Evolutionary conservation across 1,140 invertebrate species (phyloP).

Genomic region (Euura lappo): DNA sequence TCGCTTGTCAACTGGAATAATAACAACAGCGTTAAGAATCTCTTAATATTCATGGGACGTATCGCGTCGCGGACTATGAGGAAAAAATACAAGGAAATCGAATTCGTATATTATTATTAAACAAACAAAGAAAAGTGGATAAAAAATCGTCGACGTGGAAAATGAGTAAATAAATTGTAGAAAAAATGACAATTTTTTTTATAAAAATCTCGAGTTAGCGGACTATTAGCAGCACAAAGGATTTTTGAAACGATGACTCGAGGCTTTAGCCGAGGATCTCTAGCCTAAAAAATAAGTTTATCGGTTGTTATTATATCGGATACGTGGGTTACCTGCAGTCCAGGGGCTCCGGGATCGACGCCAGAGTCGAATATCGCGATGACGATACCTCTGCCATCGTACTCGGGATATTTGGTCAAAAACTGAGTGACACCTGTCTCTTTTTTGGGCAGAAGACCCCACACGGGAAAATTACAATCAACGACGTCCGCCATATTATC

Average conservation of each 20-base stretch:
- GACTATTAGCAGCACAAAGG: too few species aligned
- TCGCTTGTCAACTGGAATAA: slow-evolving; percentile 78
- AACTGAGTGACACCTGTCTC: slow-evolving; percentile 92
- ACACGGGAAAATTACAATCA: slow-evolving; percentile 80
- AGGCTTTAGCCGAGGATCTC: slow-evolving; percentile 52
- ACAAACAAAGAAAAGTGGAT: too few species aligned
- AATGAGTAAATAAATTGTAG: neutral
- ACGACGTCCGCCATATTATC: slow-evolving; percentile 67
- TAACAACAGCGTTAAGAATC: too few species aligned
- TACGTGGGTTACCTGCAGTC: slow-evolving; percentile 81
- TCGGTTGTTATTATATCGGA: neutral
- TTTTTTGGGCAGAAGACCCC: slow-evolving; percentile 90
- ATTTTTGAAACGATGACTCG: slow-evolving; percentile 28
- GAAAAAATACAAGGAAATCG: too few species aligned
- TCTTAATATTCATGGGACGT: too few species aligned
- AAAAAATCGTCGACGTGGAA: neutral
- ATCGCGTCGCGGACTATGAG: too few species aligned
- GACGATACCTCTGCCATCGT: slow-evolving; percentile 88
- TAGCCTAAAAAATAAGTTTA: neutral
- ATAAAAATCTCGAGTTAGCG: too few species aligned
- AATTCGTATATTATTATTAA: too few species aligned
- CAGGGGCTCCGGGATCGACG: slow-evolving; percentile 93
- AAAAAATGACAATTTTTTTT: too few species aligned
- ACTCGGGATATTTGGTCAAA: slow-evolving; percentile 88
- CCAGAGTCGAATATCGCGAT: slow-evolving; percentile 98